These are phyloP conservation scores for Mythimna vitellina DNA, from an alignment of 2,888 invertebrate species.

Conservation along the genomic window DNA sequence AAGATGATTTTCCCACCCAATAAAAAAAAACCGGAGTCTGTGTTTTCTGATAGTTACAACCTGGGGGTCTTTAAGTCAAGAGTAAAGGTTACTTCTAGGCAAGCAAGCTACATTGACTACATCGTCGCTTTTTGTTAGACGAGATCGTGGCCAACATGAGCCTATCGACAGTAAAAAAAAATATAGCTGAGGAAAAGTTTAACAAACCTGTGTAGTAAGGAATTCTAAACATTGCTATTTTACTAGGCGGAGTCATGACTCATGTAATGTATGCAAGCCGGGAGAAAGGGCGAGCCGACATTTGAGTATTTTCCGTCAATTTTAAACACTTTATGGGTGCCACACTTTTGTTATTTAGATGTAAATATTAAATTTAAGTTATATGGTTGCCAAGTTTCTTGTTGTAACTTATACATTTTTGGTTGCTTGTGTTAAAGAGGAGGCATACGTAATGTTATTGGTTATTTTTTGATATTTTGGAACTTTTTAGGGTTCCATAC, in stretches of 20 bases:
- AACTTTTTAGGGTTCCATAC: too few relatives aligned
- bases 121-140: too few relatives aligned
- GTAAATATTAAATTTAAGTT: too few relatives aligned
- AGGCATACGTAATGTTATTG: too few relatives aligned
- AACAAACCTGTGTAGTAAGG: conserved; percentile 5
- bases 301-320: neutral
- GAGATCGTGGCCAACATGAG: too few relatives aligned
- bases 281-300: neutral
- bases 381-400: neutral
- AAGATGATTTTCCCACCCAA: too few relatives aligned
- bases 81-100: neutral
- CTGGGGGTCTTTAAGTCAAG: neutral
- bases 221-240: conserved; percentile 10
- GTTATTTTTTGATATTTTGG: too few relatives aligned
- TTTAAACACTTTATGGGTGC: neutral
- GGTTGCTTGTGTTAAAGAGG: too few relatives aligned
- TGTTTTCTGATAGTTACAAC: neutral
- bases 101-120: too few relatives aligned
- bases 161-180: too few relatives aligned
- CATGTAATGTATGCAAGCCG: neutral
- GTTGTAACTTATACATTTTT: neutral
- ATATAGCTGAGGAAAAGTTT: too few relatives aligned
- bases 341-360: neutral
- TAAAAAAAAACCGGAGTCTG: neutral
- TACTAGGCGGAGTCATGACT: neutral